Percentiles rank a stretch among this genome's conserved stretches.
Evolutionary conservation across 2,113 vertebrate genomes (phyloP).

Genomic region (Anguilla rostrata): DNA sequence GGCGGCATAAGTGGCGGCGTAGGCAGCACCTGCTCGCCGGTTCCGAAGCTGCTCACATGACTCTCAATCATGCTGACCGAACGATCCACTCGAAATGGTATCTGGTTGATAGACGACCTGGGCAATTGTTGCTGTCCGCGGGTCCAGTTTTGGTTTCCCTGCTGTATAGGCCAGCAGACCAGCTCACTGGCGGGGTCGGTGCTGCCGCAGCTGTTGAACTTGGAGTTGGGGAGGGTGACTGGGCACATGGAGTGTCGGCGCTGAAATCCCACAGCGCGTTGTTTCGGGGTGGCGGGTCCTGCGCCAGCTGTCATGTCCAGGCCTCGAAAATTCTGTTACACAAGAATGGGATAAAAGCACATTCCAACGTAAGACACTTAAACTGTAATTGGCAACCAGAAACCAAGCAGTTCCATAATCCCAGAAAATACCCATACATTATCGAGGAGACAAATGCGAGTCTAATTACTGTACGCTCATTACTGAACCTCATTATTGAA

Average conservation of each 20-base stretch:
- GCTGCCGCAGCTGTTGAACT: conserved; percentile 54
- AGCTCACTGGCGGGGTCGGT: conserved; percentile 35
- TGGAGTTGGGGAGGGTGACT: conserved; percentile 62
- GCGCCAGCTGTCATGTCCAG: conserved; percentile 58
- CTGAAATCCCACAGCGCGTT: conserved; percentile 60
- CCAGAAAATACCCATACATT: no score
- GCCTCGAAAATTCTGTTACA: conserved; percentile 64
- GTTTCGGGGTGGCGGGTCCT: conserved; percentile 36
- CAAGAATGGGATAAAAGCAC: conserved; percentile 36
- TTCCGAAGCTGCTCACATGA: conserved; percentile 21
- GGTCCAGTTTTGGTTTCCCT: conserved; percentile 49
- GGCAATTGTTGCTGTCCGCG: conserved; percentile 56
- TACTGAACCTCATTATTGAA: background rate
- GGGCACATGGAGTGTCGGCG: conserved; percentile 71
- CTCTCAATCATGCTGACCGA: conserved; percentile 76
- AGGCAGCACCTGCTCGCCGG: conserved; percentile 25
- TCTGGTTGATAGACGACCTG: conserved; percentile 60
- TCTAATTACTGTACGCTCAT: background rate
- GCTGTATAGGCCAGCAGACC: conserved; percentile 49
- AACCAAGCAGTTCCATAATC: background rate
- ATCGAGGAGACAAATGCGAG: no score
- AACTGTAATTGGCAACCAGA: background rate
- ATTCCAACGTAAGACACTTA: conserved; percentile 9
- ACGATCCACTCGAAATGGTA: conserved; percentile 75
- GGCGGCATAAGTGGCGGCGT: conserved; percentile 30